Evolutionary conservation across 1,140 invertebrate species (phyloP).

Genomic region (Trialeurodes vaporariorum): DNA sequence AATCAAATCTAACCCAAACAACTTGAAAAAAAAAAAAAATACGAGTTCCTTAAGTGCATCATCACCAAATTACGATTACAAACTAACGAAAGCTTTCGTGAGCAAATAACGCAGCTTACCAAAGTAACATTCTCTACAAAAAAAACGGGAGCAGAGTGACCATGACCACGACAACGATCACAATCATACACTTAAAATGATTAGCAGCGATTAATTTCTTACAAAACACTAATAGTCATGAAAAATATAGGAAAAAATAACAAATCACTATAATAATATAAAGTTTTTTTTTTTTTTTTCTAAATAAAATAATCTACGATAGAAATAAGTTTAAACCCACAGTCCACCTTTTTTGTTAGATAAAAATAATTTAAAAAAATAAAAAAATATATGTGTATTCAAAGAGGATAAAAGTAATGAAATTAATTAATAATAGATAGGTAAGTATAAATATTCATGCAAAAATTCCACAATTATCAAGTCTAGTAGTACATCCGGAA

Average conservation of each 20-base stretch:
- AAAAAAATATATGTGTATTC: background rate
- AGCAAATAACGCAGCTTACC: too few relatives aligned
- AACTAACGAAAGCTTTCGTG: too few relatives aligned
- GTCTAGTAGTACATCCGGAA: background rate
- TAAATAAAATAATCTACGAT: background rate
- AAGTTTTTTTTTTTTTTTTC: too few relatives aligned
- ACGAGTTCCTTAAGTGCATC: too few relatives aligned
- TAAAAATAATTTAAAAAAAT: background rate
- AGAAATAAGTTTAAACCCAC: background rate
- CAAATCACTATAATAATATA: background rate
- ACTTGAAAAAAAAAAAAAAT: too few relatives aligned
- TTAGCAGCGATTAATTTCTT: too few relatives aligned
- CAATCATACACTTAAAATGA: too few relatives aligned
- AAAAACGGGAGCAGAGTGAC: too few relatives aligned
- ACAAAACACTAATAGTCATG: background rate
- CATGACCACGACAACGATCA: too few relatives aligned
- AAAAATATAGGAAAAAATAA: background rate
- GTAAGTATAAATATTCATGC: conserved; percentile 1
- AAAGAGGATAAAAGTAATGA: background rate
- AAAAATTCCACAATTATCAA: background rate
- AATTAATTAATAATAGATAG: background rate
- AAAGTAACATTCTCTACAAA: too few relatives aligned
- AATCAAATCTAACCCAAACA: too few relatives aligned
- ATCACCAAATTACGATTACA: too few relatives aligned
- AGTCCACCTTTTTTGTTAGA: background rate